Percentiles rank a stretch among this genome's conserved stretches.
phyloP scores from a whole-genome alignment of 2,113 vertebrate genomes.

The Phycodurus eques region DNA sequence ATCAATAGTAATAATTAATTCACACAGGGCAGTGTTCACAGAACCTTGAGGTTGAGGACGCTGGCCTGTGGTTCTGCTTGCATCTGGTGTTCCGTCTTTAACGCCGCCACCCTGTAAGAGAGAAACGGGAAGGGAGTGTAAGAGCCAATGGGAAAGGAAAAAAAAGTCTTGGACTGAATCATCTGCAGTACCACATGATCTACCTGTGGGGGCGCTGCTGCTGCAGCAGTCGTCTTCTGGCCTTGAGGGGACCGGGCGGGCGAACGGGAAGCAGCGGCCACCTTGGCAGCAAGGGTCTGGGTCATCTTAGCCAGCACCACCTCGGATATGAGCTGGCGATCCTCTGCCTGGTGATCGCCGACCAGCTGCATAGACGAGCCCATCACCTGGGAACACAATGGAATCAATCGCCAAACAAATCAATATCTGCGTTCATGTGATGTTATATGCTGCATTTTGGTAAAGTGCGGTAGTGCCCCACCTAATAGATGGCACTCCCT shows the following conservation, averaged over 20 bases:
- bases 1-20: constrained; percentile 62
- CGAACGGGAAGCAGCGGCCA: constrained; percentile 55
- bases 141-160: not conserved
- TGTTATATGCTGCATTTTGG: no score
- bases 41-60: constrained; percentile 95
- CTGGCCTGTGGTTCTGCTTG: constrained; percentile 85
- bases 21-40: constrained; percentile 82
- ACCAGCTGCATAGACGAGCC: constrained; percentile 95
- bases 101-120: constrained; percentile 78
- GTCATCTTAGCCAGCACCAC: constrained; percentile 90
- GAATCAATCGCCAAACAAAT: not conserved
- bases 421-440: not conserved
- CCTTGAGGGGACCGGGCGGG: constrained; percentile 83
- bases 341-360: constrained; percentile 92
- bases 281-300: constrained; percentile 76
- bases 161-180: not conserved
- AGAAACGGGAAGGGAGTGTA: not conserved
- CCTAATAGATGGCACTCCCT: no score
- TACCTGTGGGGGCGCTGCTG: constrained; percentile 88
- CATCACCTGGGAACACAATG: constrained; percentile 78
- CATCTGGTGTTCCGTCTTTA: constrained; percentile 82
- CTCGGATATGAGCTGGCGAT: constrained; percentile 90
- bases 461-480: no score
- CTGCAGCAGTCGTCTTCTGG: constrained; percentile 75
- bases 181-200: not conserved